phyloP scores from a whole-genome alignment of 2,888 invertebrate genomes.

The Deilephila porcellus region DNA sequence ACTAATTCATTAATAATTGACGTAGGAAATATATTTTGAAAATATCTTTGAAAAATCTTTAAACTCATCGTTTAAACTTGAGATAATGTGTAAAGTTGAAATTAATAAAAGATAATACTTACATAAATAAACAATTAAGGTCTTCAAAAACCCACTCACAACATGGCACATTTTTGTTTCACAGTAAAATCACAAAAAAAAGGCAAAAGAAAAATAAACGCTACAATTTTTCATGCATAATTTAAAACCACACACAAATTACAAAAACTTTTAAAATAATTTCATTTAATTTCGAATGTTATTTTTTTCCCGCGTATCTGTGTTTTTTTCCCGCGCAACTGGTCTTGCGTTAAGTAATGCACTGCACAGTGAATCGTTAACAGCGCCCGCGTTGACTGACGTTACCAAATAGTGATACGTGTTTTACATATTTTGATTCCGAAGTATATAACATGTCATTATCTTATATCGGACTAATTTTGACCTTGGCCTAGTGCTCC shows the following conservation, averaged over 20 bases:
- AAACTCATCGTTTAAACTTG: too few species aligned
- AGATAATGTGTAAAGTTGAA: too few species aligned
- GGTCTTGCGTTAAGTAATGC: neutral
- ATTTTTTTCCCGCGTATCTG: neutral
- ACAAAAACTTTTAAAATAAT: neutral
- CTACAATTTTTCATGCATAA: neutral
- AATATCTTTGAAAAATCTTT: too few species aligned
- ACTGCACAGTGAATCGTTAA: neutral
- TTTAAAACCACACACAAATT: neutral
- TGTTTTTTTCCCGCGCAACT: neutral
- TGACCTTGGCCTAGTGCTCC: slow-evolving; percentile 30
- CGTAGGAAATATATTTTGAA: too few species aligned
- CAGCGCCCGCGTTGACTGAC: slow-evolving; percentile 9
- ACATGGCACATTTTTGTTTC: neutral
- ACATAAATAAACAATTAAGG: neutral
- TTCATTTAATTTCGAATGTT: neutral
- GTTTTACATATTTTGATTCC: neutral
- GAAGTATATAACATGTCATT: slow-evolving; percentile 12
- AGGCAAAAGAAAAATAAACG: neutral
- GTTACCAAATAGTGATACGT: slow-evolving; percentile 36
- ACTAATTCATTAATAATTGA: too few species aligned
- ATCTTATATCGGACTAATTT: slow-evolving; percentile 19
- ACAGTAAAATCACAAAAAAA: neutral
- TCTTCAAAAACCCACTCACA: neutral
- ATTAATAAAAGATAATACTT: neutral